These are phyloP conservation scores for Chrosomus eos DNA, from an alignment of 2,797 vertebrate species.

Conservation along the genomic window DNA sequence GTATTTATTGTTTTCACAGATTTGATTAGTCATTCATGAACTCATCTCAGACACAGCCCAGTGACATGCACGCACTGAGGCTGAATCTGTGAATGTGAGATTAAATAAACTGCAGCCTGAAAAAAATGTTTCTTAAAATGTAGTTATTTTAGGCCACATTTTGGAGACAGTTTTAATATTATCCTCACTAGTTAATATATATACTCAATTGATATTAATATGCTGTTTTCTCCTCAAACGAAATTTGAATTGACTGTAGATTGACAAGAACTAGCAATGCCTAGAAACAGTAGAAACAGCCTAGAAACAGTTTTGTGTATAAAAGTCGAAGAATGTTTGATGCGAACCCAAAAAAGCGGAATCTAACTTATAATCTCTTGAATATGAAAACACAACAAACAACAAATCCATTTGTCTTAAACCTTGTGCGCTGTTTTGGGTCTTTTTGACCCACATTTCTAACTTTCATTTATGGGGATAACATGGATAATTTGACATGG, in stretches of 20 bases:
- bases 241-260: not conserved
- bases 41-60: not conserved
- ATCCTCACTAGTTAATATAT: not conserved
- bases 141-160: not conserved
- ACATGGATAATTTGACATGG: no score
- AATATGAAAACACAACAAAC: no score
- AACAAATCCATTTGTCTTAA: no score
- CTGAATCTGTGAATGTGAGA: not conserved
- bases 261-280: not conserved
- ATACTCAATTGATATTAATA: not conserved
- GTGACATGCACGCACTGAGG: not conserved
- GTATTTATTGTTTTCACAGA: conserved; percentile 48
- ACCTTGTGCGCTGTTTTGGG: no score
- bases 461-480: no score
- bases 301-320: no score
- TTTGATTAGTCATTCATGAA: conserved; percentile 41
- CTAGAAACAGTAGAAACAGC: not conserved
- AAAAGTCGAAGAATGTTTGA: no score
- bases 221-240: no score
- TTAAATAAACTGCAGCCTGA: not conserved
- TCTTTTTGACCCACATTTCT: no score
- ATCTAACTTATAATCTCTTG: no score
- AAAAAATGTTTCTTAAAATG: not conserved
- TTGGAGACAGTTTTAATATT: not conserved
- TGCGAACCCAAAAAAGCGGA: no score